phyloP scores from a whole-genome alignment of 2,113 vertebrate species.

The Laticauda colubrina region DNA sequence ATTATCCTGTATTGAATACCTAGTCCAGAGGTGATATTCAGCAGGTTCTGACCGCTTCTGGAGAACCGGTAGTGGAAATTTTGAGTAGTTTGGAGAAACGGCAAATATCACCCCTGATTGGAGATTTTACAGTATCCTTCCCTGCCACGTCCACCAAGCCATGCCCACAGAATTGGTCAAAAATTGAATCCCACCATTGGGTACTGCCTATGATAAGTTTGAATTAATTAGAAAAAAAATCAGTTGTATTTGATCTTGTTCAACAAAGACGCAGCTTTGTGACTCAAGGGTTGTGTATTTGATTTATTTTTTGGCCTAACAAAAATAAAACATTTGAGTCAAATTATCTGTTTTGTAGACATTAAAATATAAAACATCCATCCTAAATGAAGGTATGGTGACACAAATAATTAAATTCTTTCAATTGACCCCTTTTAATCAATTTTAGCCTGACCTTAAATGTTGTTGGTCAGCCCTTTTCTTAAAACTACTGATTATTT shows the following conservation, averaged over 20 bases:
- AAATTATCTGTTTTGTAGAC: constrained; percentile 48
- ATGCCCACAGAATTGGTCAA: too few relatives aligned
- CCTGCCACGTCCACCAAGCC: too few relatives aligned
- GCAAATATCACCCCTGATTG: too few relatives aligned
- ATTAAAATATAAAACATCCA: constrained; percentile 44
- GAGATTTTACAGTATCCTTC: too few relatives aligned
- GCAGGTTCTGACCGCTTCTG: too few relatives aligned
- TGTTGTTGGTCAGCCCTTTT: constrained; percentile 56
- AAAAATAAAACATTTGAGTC: constrained; percentile 35
- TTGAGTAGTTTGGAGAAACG: too few relatives aligned
- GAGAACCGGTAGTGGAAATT: too few relatives aligned
- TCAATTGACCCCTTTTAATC: constrained; percentile 61
- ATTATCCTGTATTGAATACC: background rate
- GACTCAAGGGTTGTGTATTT: background rate
- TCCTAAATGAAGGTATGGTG: constrained; percentile 36
- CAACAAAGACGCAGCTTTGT: constrained; percentile 36
- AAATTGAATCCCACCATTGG: too few relatives aligned
- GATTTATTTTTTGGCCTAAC: constrained; percentile 19
- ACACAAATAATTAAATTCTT: constrained; percentile 62
- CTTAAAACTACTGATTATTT: constrained; percentile 70
- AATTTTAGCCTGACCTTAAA: constrained; percentile 62
- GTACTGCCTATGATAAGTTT: background rate
- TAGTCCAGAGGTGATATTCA: background rate
- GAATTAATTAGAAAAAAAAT: constrained; percentile 4
- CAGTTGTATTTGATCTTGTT: background rate